Base-by-base conservation (phyloP, 92 coral and sea anemone genomes). In the Micromussa lordhowensis region DNA sequence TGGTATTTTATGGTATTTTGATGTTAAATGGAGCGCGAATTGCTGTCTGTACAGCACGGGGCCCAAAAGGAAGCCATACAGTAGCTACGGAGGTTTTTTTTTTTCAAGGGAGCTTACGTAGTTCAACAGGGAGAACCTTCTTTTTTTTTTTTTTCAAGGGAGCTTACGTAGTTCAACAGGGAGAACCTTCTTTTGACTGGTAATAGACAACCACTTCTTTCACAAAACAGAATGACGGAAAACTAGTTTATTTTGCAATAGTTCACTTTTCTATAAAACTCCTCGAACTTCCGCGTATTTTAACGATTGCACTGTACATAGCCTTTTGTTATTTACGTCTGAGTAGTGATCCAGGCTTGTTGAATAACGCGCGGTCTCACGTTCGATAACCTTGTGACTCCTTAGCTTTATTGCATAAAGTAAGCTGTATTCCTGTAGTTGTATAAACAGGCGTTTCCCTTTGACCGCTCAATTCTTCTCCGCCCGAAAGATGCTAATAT, bases 171-270 rank as follows among this genome's bases (percentile, higher is more conserved):
- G 68, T 61, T 58, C 24, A 19, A 58, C 21, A 19, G 68, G 68
- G 29, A 0, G 29, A 8, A 61, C 68, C 1, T 58, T 61, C 68
- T 29, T n/a, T 5, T 61, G 68, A 5, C 26, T 26, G 26, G 14
- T 4, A n/a, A n/a, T n/a, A 61, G 68, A 66, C 32, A 66, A 66
- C 11, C 31, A 66, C 0, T 24, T 64, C 32, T 28, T 61, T 54
- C 74, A 68, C 77, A 82, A 68, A 66, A 36, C 29, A 48, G 8
- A n/a, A n/a, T 68, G 63, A 82, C 61, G 32, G 78, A 44, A 83
- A 71, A 83, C 51, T n/a, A 70, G 38, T 83, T 83, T 83, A 83
- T 83, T 83, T 83, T 71, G 53, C 87, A 83, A 71, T 54, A 2
- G 54, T 51, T 54, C 48, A 49, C 34, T 83, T 44, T 54, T 13